Evolutionary conservation across 2,113 vertebrate genomes (phyloP).

Genomic region (Varanus komodoensis): DNA sequence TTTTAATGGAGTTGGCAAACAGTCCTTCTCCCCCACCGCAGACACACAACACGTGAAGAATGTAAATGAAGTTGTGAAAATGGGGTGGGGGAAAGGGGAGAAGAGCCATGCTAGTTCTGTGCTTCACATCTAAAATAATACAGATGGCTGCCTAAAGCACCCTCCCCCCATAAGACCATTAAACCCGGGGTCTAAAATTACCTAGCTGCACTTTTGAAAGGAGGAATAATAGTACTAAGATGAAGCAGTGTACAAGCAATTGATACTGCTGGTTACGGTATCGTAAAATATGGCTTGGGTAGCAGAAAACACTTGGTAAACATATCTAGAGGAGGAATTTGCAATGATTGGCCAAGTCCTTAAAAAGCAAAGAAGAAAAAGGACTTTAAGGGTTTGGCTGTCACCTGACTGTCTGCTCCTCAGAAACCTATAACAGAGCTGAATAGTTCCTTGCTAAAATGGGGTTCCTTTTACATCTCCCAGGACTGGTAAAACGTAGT

Average conservation of each 20-base stretch:
- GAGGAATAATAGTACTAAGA: neutral
- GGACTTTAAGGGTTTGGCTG: neutral
- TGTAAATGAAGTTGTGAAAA: too few species aligned
- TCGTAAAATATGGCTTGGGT: neutral
- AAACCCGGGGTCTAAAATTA: too few species aligned
- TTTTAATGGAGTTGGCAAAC: too few species aligned
- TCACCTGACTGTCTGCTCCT: neutral
- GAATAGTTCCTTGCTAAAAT: neutral
- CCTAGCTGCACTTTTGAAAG: too few species aligned
- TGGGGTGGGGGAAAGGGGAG: too few species aligned
- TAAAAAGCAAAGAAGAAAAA: neutral
- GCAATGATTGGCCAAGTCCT: conserved; percentile 17
- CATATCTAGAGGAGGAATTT: neutral
- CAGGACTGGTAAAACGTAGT: neutral
- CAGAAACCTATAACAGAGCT: neutral
- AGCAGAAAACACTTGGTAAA: neutral
- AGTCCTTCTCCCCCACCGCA: too few species aligned
- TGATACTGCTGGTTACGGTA: neutral
- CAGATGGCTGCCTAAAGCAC: too few species aligned
- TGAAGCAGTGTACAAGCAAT: neutral
- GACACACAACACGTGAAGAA: too few species aligned
- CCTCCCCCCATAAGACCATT: too few species aligned
- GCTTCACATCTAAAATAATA: too few species aligned
- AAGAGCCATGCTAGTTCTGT: too few species aligned
- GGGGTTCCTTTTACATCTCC: neutral